Evolutionary conservation across 2,113 vertebrate genomes (phyloP), one percentile per base, ranked within the genome.

Genomic region (Brachypteracias leptosomus): DNA sequence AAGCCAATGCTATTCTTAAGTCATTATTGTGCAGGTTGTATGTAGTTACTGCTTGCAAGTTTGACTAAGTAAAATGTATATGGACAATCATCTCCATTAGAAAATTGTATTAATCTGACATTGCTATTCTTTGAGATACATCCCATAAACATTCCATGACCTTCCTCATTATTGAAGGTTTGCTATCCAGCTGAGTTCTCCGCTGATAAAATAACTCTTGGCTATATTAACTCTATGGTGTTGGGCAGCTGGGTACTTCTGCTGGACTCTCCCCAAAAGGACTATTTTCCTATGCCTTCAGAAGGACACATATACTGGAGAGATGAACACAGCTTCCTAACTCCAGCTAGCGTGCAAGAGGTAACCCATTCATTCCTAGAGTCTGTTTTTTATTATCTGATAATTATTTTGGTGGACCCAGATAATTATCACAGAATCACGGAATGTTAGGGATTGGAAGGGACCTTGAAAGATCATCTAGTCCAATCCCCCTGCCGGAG

Each of bases 1-100:
- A 88, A 94, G 47, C 36, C 55, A 83, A 42, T 46, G 55, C 72
- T 93, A 83, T 85, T 93, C 93, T 71, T 79, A 79, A 93, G 72
- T 35, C 72, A 66, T 88, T 90, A 66, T 28, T 51, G 40, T 66
- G 40, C 62, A 82, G 44, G 49, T 35, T 75, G 47, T 40, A 35
- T 38, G n/a, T 10, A 91, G 67, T 22, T 61, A 68, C 58, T 61
- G 66, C 46, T 54, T 61, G 44, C 68, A 86, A 62, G 46, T 73
- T 88, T 83, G 4, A 2, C 11, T 73, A 46, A 70, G 31, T 70
- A 74, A 93, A 90, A 90, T 35, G 5, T 29, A 8, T 6, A 42
- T 2, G 20, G 33, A 74, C 68, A 74, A 77, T 71, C 28, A 84
- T 29, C 22, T 71, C 26, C 2, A 18, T n/a, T 11, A 47, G 84